A percentile compares a stretch with the other conserved stretches of the same genome.
Conservation (phyloP, 2,888 invertebrate species). For the Saturnia pavonia region DNA sequence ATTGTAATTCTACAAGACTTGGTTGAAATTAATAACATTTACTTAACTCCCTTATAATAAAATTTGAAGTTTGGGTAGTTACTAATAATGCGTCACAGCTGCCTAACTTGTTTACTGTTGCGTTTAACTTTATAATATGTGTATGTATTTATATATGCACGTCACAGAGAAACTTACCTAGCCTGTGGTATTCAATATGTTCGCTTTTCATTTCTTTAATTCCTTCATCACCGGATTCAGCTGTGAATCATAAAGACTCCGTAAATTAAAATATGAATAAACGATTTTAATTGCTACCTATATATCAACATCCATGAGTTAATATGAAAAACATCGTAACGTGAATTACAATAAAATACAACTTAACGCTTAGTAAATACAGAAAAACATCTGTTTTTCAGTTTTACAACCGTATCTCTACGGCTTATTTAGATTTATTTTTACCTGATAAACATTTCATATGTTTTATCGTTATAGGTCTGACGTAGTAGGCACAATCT, state of each 20-base stretch:
- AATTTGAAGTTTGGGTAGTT: background rate
- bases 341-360: too few relatives aligned
- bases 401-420: too few relatives aligned
- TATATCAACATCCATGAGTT: too few relatives aligned
- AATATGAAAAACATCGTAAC: too few relatives aligned
- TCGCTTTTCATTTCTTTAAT: conserved; percentile 46
- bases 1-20: background rate
- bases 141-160: background rate
- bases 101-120: background rate
- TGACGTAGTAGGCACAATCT: too few relatives aligned
- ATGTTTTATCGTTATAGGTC: too few relatives aligned
- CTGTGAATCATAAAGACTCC: conserved; percentile 36
- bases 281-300: background rate
- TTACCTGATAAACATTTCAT: too few relatives aligned
- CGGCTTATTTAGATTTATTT: too few relatives aligned
- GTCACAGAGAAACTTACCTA: conserved; percentile 49
- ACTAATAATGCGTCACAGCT: background rate
- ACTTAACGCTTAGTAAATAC: too few relatives aligned
- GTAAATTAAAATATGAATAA: background rate
- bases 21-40: background rate
- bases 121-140: background rate
- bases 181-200: conserved; percentile 66
- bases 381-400: too few relatives aligned
- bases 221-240: conserved; percentile 46
- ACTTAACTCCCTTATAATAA: background rate